Base-by-base conservation (phyloP, 2,797 vertebrate genomes). In the Buceros bicornis region DNA sequence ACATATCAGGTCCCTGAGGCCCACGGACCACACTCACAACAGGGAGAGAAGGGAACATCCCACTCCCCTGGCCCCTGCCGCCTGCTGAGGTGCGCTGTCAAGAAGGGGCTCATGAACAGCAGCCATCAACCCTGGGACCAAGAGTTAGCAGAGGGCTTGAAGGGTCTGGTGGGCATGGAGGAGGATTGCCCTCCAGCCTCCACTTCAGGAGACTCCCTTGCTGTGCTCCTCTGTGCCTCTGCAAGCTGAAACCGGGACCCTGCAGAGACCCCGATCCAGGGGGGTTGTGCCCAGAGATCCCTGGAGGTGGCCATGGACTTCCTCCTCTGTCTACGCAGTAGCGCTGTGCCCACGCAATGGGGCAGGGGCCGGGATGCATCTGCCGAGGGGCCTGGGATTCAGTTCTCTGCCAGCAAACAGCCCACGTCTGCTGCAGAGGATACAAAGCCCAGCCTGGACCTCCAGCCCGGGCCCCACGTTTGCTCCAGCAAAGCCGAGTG, bases 401-500 rank as follows among this genome's bases (percentile, higher is more conserved):
- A 2, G 72, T 66, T 50, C 48, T 61, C 22, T 3, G 5, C 14
- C 43, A 42, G 35, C 24, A 22, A 31, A 60, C 20, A 29, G 35
- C 33, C 24, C 16, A 19, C 0, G 1, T 33, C 33, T 28, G 7
- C 42, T n/a, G 16, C 7, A 3, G 42, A 14, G 8, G 6, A n/a
- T 7, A 37, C 21, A 25, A n/a, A 35, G 17, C 16, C 40, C 37
- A 62, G 47, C 19, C 9, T 7, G 31, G 21, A 8, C 15, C 56
- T 43, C 24, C 47, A 37, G 22, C 45, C 20, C 0, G 3, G 16
- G 14, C 42, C 47, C 24, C 25, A 10, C 0, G 5, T 16, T 7
- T 0, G 1, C 72, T 50, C 40, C 42, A 11, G 67, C 10, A 10
- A 58, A 47, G 31, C 2, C 0, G 0, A 3, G 13, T 15, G 40